Conservation (phyloP, 1,140 invertebrate species). For the Chymomyza costata region DNA sequence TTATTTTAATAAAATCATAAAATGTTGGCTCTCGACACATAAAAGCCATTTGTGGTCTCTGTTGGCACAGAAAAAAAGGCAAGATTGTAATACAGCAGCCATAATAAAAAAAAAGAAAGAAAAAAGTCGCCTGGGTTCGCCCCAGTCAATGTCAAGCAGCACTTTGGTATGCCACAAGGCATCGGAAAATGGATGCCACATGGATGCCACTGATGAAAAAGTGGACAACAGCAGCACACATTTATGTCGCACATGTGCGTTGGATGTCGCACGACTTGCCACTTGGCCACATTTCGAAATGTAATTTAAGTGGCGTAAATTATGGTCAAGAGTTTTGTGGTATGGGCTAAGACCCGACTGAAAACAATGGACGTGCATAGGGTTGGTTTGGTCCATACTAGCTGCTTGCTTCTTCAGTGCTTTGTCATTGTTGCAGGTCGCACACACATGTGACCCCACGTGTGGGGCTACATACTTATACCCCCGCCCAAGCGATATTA, state of each 20-base stretch:
- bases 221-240: conserved; percentile 26
- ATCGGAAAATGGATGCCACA: no score
- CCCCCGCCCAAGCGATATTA: no score
- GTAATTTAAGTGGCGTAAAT: conserved; percentile 68
- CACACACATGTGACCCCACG: conserved; percentile 15
- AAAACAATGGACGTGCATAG: conserved; percentile 13
- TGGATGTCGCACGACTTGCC: conserved; percentile 12
- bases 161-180: conserved; percentile 33
- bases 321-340: conserved; percentile 67
- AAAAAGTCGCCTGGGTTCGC: conserved; percentile 58
- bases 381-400: no score
- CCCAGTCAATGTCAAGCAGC: conserved; percentile 29
- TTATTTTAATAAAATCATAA: conserved; percentile 68
- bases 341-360: conserved; percentile 9
- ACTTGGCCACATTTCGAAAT: conserved; percentile 34
- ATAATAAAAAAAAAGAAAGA: no score
- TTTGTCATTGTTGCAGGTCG: conserved; percentile 17
- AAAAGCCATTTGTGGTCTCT: conserved; percentile 44
- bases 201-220: conserved; percentile 3
- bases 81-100: conserved; percentile 15
- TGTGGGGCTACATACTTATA: neutral
- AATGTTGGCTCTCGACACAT: conserved; percentile 58
- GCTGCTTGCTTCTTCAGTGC: conserved; percentile 11
- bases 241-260: conserved; percentile 52
- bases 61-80: no score